These are phyloP conservation scores for Cryptoblepharus egeriae DNA, from an alignment of 2,797 vertebrate genomes.

Conservation along the genomic window DNA sequence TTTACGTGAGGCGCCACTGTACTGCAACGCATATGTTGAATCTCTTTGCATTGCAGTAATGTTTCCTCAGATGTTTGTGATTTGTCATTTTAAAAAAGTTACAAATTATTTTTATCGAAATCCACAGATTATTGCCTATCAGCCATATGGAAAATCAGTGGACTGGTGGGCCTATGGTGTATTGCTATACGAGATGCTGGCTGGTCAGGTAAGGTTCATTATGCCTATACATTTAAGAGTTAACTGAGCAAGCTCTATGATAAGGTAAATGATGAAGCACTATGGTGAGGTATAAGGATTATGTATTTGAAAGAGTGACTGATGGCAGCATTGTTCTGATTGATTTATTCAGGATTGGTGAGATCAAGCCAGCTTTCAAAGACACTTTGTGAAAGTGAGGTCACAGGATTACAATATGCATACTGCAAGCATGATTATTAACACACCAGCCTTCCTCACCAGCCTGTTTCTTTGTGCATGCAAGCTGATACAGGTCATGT, in stretches of 20 bases:
- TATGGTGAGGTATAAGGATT: no score
- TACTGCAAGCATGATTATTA: neutral
- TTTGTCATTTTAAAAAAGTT: neutral
- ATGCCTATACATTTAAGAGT: accelerated
- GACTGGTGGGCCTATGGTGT: constrained; percentile 99
- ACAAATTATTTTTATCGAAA: constrained; percentile 1
- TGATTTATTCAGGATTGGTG: no score
- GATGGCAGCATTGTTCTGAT: neutral
- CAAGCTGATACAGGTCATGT: constrained; percentile 34
- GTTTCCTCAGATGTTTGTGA: neutral
- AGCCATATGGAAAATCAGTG: constrained; percentile 92
- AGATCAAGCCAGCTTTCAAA: neutral
- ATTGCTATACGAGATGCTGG: constrained; percentile 95
- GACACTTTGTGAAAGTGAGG: constrained; percentile 22
- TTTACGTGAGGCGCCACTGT: no score
- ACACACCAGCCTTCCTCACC: constrained; percentile 35
- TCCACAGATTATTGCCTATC: constrained; percentile 94
- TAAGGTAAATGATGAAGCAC: neutral
- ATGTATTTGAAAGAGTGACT: neutral
- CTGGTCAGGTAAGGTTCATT: constrained; percentile 88
- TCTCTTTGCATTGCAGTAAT: neutral
- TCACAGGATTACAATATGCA: constrained; percentile 35
- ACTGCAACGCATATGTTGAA: no score
- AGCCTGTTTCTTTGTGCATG: constrained; percentile 24
- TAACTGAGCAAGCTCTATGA: accelerated